A percentile compares a stretch with the other conserved stretches of the same genome.
phyloP scores from a whole-genome alignment of 2,797 vertebrate genomes.

The Ctenopoma multispine region DNA sequence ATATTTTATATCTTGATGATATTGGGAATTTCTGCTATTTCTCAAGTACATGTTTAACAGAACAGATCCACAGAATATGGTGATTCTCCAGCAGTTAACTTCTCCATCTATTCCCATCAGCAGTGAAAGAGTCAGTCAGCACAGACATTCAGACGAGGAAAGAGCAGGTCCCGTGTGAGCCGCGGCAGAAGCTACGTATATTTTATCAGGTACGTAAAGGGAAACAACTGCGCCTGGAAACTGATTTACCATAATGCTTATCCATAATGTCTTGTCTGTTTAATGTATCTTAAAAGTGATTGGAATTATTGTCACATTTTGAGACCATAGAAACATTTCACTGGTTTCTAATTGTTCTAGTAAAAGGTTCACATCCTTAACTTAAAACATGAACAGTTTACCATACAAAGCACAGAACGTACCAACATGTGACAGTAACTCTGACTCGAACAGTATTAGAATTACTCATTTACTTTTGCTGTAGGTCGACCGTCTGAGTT shows the following conservation, averaged over 20 bases:
- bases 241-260: constrained; percentile 16
- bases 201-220: constrained; percentile 93
- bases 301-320: constrained; percentile 25
- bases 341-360: not conserved
- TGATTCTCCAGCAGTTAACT: constrained; percentile 41
- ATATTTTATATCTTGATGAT: constrained; percentile 15
- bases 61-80: constrained; percentile 19
- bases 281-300: constrained; percentile 4
- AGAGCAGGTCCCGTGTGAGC: constrained; percentile 92
- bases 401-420: not conserved
- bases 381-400: not conserved
- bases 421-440: constrained; percentile 23
- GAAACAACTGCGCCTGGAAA: constrained; percentile 15
- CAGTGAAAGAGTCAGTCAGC: constrained; percentile 93
- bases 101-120: constrained; percentile 72
- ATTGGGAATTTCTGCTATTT: constrained; percentile 2
- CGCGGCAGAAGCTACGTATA: constrained; percentile 95
- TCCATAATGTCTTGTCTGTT: constrained; percentile 11
- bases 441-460: constrained; percentile 4
- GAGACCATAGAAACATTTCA: not conserved
- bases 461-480: constrained; percentile 15
- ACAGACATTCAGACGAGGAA: constrained; percentile 92
- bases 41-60: constrained; percentile 25
- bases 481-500: not conserved
- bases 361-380: not conserved